Evolutionary conservation across 2,888 invertebrate genomes (phyloP).

Genomic region (Sussaba pulchella): DNA sequence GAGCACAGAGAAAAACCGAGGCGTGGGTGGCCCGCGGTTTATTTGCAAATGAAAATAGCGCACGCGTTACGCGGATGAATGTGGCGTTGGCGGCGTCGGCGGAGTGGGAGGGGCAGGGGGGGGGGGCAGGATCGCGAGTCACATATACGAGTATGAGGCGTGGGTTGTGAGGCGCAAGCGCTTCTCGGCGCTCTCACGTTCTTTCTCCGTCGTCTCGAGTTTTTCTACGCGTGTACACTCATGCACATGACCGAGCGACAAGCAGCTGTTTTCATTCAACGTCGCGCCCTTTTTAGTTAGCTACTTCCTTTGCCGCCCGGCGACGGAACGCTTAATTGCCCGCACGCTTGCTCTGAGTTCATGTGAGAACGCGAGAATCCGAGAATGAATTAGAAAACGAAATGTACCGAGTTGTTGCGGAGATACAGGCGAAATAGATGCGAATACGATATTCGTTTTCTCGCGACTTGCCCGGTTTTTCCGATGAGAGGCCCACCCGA

Average conservation of each 20-base stretch:
- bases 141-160: conserved; percentile 1
- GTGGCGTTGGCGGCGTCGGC: neutral
- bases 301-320: conserved; percentile 76
- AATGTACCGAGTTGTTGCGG: neutral
- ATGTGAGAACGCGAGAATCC: conserved; percentile 31
- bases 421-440: neutral
- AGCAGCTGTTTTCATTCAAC: conserved; percentile 84
- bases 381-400: conserved; percentile 6
- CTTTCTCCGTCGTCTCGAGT: conserved; percentile 64
- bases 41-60: conserved; percentile 79
- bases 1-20: conserved; percentile 2
- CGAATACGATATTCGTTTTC: neutral
- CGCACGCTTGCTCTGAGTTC: conserved; percentile 37
- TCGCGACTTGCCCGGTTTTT: conserved; percentile 17
- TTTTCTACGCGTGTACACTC: conserved; percentile 73
- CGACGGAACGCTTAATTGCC: conserved; percentile 60
- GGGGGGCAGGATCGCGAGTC: conserved; percentile 26
- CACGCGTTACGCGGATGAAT: conserved; percentile 33
- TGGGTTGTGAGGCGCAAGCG: conserved; percentile 62
- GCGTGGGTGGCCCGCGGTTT: conserved; percentile 73
- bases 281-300: conserved; percentile 79
- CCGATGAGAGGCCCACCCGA: too few relatives aligned
- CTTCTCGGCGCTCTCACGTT: conserved; percentile 25
- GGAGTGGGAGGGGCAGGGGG: neutral
- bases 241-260: conserved; percentile 34